Evolutionary conservation across 2,797 vertebrate species (phyloP).

Genomic region (Heteromormyrus szaboi): DNA sequence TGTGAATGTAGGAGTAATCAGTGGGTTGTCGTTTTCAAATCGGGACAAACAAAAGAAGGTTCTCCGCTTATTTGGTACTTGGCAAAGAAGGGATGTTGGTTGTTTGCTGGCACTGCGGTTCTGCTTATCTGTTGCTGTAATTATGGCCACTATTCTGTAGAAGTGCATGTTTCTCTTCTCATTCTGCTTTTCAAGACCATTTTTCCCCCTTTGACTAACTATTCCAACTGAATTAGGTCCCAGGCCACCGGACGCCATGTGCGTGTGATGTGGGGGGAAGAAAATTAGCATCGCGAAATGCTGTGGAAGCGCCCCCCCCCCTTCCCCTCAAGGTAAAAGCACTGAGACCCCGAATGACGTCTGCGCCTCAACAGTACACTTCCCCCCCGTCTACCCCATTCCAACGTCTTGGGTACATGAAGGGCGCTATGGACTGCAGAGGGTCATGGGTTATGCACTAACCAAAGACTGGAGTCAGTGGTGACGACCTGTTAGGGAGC

Average conservation of each 20-base stretch:
- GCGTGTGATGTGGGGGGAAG: slow-evolving; percentile 65
- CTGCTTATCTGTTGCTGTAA: slow-evolving; percentile 34
- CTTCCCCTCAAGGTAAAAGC: slow-evolving; percentile 69
- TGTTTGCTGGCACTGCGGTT: not conserved
- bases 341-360: slow-evolving; percentile 49
- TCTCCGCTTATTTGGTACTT: not conserved
- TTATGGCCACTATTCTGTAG: slow-evolving; percentile 46
- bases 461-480: not conserved
- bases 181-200: slow-evolving; percentile 45
- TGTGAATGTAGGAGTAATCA: not conserved
- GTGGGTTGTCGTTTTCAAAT: not conserved
- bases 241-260: slow-evolving; percentile 63
- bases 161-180: slow-evolving; percentile 38
- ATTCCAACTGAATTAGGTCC: slow-evolving; percentile 72
- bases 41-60: not conserved
- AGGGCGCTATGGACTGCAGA: not conserved
- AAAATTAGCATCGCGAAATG: slow-evolving; percentile 60
- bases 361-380: slow-evolving; percentile 63
- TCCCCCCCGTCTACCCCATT: slow-evolving; percentile 34
- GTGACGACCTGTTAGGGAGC: not conserved
- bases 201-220: slow-evolving; percentile 58
- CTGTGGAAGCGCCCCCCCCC: slow-evolving; percentile 57
- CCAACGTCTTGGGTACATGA: slow-evolving; percentile 22
- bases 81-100: not conserved
- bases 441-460: not conserved